These are phyloP conservation scores for Acyrthosiphon pisum DNA, from an alignment of 1,140 invertebrate genomes.

Conservation along the genomic window DNA sequence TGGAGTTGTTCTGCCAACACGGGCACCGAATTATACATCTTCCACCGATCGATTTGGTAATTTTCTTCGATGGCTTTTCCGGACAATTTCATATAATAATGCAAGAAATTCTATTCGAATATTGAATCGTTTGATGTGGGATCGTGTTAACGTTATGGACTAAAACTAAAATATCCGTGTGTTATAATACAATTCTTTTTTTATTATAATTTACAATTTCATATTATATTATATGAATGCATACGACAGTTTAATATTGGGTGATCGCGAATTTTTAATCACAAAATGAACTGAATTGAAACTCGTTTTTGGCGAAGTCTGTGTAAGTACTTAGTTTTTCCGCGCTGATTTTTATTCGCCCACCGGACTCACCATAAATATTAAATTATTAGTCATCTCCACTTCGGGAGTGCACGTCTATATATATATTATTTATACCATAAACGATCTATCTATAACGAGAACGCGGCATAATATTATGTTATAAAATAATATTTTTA, in stretches of 20 bases:
- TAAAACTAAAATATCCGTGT: not conserved
- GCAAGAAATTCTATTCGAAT: not conserved
- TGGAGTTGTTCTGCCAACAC: not conserved
- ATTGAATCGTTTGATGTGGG: not conserved
- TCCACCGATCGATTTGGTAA: not conserved
- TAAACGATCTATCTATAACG: not conserved
- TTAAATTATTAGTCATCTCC: not conserved
- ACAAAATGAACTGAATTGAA: not conserved
- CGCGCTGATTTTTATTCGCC: not conserved
- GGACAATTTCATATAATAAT: no score
- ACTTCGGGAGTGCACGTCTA: not conserved
- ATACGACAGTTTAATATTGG: not conserved
- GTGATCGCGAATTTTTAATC: not conserved
- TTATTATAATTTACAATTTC: not conserved
- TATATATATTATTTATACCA: not conserved
- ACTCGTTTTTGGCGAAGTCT: not conserved
- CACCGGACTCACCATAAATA: not conserved
- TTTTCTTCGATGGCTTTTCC: no score
- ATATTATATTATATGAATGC: not conserved
- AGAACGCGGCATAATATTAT: not conserved
- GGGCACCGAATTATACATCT: not conserved
- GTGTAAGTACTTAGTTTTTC: not conserved
- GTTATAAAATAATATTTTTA: not conserved
- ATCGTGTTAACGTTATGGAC: not conserved
- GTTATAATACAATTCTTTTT: not conserved